A percentile compares a stretch with the other conserved stretches of the same genome.
phyloP scores from a whole-genome alignment of 2,888 invertebrate genomes.

The Melitaea athalia region DNA sequence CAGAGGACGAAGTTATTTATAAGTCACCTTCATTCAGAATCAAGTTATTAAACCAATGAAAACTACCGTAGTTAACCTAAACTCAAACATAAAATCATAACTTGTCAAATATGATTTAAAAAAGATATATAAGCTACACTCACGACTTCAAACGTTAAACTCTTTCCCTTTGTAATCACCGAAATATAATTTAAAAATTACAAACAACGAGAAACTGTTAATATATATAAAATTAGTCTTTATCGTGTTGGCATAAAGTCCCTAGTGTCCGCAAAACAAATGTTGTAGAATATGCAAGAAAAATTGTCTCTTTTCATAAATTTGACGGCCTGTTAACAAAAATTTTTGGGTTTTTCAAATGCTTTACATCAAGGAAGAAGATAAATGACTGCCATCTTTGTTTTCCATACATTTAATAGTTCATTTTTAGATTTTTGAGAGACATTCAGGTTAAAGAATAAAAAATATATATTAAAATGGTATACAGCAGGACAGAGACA shows the following conservation, averaged over 20 bases:
- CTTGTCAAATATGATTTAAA: neutral
- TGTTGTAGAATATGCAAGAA: slow-evolving; percentile 43
- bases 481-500: neutral
- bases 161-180: slow-evolving; percentile 41
- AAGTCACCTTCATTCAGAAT: too few relatives aligned
- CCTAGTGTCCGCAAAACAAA: slow-evolving; percentile 1
- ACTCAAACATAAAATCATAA: neutral
- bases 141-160: slow-evolving; percentile 48
- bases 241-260: slow-evolving; percentile 15
- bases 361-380: slow-evolving; percentile 44
- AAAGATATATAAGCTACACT: slow-evolving; percentile 1
- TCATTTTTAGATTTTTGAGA: slow-evolving; percentile 4
- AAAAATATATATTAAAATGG: too few relatives aligned
- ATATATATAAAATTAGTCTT: slow-evolving; percentile 21
- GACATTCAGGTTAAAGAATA: neutral
- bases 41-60: too few relatives aligned
- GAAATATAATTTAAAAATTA: slow-evolving; percentile 42
- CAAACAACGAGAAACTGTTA: slow-evolving; percentile 13
- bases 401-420: slow-evolving; percentile 10
- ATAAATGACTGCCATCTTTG: slow-evolving; percentile 44
- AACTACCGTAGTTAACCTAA: too few relatives aligned
- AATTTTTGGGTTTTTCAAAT: slow-evolving; percentile 46
- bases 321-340: slow-evolving; percentile 49
- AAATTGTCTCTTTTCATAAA: slow-evolving; percentile 50
- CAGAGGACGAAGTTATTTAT: too few relatives aligned